Base-by-base conservation (phyloP, 2,888 invertebrate species). In the Diogma glabrata region DNA sequence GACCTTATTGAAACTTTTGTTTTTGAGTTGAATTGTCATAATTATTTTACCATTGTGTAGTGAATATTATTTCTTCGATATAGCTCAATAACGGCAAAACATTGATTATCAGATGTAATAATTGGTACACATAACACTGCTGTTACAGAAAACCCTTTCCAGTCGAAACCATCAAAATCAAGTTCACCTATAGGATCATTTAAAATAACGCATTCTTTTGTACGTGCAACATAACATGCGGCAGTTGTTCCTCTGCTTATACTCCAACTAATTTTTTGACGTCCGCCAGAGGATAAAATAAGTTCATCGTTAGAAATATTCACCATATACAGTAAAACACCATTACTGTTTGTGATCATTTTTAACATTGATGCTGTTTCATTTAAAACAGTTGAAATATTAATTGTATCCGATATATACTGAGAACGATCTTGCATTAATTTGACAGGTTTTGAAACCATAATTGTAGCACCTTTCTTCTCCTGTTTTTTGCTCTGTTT, bases 181-280 rank as follows among this genome's bases (percentile, higher is more conserved):
- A n/a, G n/a, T n/a, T 61, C 57, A 57, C 71, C 71, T 3, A 71
- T 67, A 43, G 72, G 67, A 58, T 79, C 78, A 20, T 75, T 74
- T 1, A 78, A 61, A 14, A 76, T 64, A 10, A 71, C 60, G 52
- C 63, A 67, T 59, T 78, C 75, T 56, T 76, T 78, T 33, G 73
- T 75, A 28, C 59, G 67, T 0, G 79, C 80, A 3, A 75, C 79
- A 61, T 76, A 77, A 1, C 76, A 75, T 2, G 79, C 77, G 8
- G 76, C 71, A 19, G 74, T 70, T 55, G 71, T 74, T 1, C 74
- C 75, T 16, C 23, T n/a, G 8, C 17, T 14, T 19, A 49, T 49
- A 9, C 9, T n/a, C 30, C 48, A 48, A 14, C 20, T 22, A 20
- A 48, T 33, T 9, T 33, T 19, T 64, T 66, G 69, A 70, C 40